These are phyloP conservation scores for Loris lydekkerianus DNA, from an alignment of 2,797 vertebrate species.

Conservation along the genomic window DNA sequence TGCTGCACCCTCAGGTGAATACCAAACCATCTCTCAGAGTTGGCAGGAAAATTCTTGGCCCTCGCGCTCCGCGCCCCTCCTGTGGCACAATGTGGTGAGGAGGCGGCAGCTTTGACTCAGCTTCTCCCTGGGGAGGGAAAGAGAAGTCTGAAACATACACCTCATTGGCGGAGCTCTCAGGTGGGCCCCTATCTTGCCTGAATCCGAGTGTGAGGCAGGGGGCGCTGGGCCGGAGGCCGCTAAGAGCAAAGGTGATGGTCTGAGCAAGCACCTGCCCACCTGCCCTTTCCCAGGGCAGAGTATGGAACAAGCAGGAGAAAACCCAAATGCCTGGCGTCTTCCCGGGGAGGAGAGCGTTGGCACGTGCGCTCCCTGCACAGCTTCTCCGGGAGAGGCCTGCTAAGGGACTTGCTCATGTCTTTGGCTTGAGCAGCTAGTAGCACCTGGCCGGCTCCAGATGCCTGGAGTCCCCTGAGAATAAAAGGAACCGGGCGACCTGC, in stretches of 20 bases:
- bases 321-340: background rate
- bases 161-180: background rate
- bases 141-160: background rate
- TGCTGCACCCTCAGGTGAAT: background rate
- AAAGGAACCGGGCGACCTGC: background rate
- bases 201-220: background rate
- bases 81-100: background rate
- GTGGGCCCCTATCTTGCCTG: background rate
- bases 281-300: background rate
- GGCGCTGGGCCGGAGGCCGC: background rate
- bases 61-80: background rate
- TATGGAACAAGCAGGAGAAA: background rate
- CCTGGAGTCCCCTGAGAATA: background rate
- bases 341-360: background rate
- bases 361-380: background rate
- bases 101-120: background rate
- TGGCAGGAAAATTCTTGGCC: background rate
- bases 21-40: background rate
- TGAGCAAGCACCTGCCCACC: background rate
- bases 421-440: background rate
- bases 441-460: background rate
- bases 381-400: too few relatives aligned
- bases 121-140: background rate
- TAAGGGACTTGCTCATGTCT: background rate
- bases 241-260: background rate